Base-by-base conservation (phyloP, 2,888 invertebrate genomes). In the Entomobrya multifasciata region DNA sequence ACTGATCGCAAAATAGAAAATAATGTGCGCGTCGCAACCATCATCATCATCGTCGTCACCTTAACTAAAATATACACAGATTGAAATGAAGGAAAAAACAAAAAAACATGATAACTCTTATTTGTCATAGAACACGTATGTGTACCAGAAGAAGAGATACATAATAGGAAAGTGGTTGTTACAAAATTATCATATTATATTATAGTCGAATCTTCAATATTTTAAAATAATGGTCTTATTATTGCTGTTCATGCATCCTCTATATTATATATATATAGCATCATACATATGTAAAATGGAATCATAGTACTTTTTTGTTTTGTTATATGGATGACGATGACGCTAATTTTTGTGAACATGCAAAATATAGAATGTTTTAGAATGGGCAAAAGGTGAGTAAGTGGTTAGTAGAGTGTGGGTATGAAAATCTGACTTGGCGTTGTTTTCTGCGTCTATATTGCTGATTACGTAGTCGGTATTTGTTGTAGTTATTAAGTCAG, bases 401-500 rank as follows among this genome's bases (percentile, higher is more conserved):
- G 60, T 60, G 27, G 25, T 25, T 25, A 60, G 20, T 60, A 22
- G 60, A 25, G 60, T 60, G 60, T 22, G 60, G 13, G n/a, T 60
- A 3, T 25, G 70, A 36, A 36, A 74, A 60, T 65, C 67, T 76
- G 65, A 65, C 17, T 22, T 25, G 62, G 8, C 67, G 30, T 80
- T 80, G 80, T 80, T 57, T 36, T 36, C n/a, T n/a, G n/a, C n/a
- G n/a, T 47, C 44, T 67, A 8, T 36, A 36, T 36, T 70, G 79
- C 44, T 85, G 85, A 85, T 85, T 79, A 85, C 52, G 65, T 79
- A 52, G 77, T 78, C 80, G 80, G 80, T 74, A 86, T 74, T 86
- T 80, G 82, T 86, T 88, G 80, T 80, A 76, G 80, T 85, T 82
- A 88, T 86, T 88, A 79, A 88, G 82, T 82, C 82, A 83, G 36